Percentiles rank a stretch among this genome's conserved stretches.
Conservation (phyloP, 2,797 vertebrate species). For the Bradypodion ventrale region DNA sequence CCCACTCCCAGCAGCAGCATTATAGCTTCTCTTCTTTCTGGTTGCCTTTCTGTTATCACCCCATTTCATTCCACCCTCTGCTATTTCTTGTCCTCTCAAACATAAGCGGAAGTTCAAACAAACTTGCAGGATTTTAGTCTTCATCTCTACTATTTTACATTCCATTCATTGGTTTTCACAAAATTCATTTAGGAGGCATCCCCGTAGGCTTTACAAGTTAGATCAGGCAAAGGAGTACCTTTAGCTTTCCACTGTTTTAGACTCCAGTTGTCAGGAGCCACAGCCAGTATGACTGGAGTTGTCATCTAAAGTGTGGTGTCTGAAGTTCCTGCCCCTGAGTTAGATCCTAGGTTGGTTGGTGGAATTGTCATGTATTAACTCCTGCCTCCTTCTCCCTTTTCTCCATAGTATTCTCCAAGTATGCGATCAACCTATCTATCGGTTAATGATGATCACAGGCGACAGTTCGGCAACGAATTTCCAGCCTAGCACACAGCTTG, state of each 20-base stretch:
- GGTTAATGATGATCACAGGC: conserved; percentile 86
- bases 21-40: not conserved
- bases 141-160: not conserved
- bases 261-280: too few species aligned
- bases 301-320: too few species aligned
- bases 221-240: too few species aligned
- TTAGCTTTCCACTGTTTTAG: too few species aligned
- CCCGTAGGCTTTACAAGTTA: not conserved
- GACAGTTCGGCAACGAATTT: conserved; percentile 83
- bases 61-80: conserved; percentile 8
- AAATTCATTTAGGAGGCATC: not conserved
- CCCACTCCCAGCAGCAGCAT: not conserved
- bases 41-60: not conserved
- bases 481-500: conserved; percentile 75
- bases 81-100: not conserved
- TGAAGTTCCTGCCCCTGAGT: too few species aligned
- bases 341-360: not conserved
- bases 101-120: not conserved
- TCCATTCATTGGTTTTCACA: not conserved
- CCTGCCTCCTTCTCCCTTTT: conserved; percentile 24
- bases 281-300: too few species aligned
- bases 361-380: not conserved
- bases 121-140: not conserved
- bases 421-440: conserved; percentile 95
- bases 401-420: conserved; percentile 90